Percentiles rank a stretch among this genome's conserved stretches.
Evolutionary conservation across 1,140 invertebrate genomes (phyloP).

Genomic region (Daktulosphaira vitifoliae): DNA sequence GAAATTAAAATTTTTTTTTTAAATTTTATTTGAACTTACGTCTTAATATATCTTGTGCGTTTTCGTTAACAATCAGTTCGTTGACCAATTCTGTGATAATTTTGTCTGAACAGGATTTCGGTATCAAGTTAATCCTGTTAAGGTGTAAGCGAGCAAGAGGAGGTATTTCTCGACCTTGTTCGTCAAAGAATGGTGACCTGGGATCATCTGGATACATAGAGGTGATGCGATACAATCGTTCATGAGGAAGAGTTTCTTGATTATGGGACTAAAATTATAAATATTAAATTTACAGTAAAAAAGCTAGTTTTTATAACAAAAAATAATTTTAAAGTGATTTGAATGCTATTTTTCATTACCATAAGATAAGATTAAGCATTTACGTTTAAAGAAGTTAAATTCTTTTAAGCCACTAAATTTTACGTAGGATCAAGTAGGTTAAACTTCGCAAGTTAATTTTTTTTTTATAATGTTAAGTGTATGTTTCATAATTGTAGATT

Average conservation of each 20-base stretch:
- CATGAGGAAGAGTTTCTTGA: conserved; percentile 71
- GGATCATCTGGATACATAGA: conserved; percentile 77
- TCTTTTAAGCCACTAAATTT: too few species aligned
- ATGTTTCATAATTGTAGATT: too few species aligned
- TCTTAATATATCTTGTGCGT: conserved; percentile 59
- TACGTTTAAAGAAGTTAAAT: too few species aligned
- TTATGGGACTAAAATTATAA: conserved; percentile 76
- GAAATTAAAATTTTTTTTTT: not conserved
- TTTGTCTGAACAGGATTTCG: conserved; percentile 32
- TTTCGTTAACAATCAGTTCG: conserved; percentile 55
- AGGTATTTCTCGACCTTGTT: conserved; percentile 57
- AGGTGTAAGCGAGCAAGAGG: conserved; percentile 34
- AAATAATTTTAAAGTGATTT: too few species aligned
- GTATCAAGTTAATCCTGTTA: conserved; percentile 24
- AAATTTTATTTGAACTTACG: conserved; percentile 50
- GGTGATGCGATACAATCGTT: conserved; percentile 82
- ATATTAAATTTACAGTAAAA: too few species aligned
- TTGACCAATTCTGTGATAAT: conserved; percentile 31
- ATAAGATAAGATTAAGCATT: too few species aligned
- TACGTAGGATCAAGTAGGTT: too few species aligned
- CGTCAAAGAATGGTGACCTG: conserved; percentile 84
- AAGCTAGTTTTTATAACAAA: too few species aligned
- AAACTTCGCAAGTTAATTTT: too few species aligned
- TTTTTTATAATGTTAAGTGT: too few species aligned
- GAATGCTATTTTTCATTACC: too few species aligned